Evolutionary conservation across 2,113 vertebrate genomes (phyloP).

Genomic region (Proteles cristata): DNA sequence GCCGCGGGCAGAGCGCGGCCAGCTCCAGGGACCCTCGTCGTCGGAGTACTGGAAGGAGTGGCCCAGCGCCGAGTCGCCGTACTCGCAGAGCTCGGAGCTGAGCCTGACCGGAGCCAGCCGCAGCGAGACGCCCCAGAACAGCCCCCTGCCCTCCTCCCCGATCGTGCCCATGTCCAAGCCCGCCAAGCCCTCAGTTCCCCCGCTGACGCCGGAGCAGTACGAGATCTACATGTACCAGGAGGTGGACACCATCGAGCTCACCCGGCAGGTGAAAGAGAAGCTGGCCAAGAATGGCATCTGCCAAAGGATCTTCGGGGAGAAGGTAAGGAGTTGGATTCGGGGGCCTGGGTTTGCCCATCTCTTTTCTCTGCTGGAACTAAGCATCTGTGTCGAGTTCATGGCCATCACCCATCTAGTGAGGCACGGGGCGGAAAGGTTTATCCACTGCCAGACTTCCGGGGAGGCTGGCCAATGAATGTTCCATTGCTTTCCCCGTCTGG

Average conservation of each 20-base stretch:
- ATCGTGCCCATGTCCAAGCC: conserved; percentile 90
- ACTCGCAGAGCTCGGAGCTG: conserved; percentile 92
- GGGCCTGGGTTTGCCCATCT: background rate
- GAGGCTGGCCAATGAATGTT: background rate
- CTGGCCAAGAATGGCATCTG: conserved; percentile 96
- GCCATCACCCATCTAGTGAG: background rate
- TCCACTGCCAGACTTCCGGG: background rate
- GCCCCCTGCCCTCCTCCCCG: conserved; percentile 92
- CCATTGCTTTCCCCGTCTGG: accelerated
- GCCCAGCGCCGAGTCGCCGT: conserved; percentile 92
- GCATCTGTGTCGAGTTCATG: background rate
- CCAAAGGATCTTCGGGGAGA: conserved; percentile 95
- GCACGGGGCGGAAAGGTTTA: background rate
- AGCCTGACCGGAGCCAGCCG: conserved; percentile 90
- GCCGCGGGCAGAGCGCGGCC: conserved; percentile 86
- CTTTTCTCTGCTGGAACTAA: background rate
- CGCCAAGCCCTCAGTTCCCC: conserved; percentile 90
- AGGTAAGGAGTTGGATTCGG: conserved; percentile 84
- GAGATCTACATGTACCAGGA: conserved; percentile 97
- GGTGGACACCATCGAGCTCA: conserved; percentile 94
- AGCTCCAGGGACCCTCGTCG: conserved; percentile 88
- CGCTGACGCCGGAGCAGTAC: conserved; percentile 94
- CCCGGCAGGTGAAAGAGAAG: conserved; percentile 95
- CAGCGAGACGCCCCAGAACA: conserved; percentile 92
- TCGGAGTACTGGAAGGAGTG: conserved; percentile 94